Base-by-base conservation (phyloP, 2,797 vertebrate genomes). In the Adelosebastes latens region DNA sequence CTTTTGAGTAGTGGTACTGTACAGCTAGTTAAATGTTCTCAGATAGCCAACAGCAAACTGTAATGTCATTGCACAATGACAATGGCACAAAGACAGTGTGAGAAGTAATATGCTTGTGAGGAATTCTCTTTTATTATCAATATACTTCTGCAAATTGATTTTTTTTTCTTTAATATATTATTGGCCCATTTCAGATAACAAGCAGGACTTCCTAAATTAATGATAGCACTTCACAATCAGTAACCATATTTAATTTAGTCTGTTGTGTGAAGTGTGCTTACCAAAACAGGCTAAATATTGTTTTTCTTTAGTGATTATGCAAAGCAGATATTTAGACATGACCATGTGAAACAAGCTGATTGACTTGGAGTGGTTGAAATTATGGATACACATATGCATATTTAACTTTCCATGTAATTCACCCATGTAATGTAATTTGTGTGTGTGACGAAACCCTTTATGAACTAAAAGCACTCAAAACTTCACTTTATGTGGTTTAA, bases 21-120 rank as follows among this genome's bases (percentile, higher is more conserved):
- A 62, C 42, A 86, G 39, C 52, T 69, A 64, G 69, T 72, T 72
- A 68, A 81, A 78, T 36, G 42, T 20, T 65, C 31, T 81, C 16
- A 36, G n/a, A 70, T 27, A 80, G 82, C 62, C 71, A 68, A 64
- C 55, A 85, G 62, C 39, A 46, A 69, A 78, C 62, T 71, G 16
- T 60, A 2, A 83, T 80, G 71, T 55, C n/a, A 80, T 66, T 72
- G 14, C 29, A 72, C 42, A 46, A 46, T 3, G 39, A 70, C 9
- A 46, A 46, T 46, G 32, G 66, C 9, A 58, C 8, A 69, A 75
- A 76, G 18, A 76, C 68, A 67, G 49, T 32, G 31, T 63, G 10
- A 73, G 39, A 53, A 29, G 55, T 25, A 59, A 67, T 55, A 69
- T 31, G 2, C 20, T 62, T 75, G 3, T 39, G 24, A 65, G 13